These are phyloP conservation scores for Serrognathus titanus DNA, from an alignment of 2,888 invertebrate genomes.

Conservation along the genomic window DNA sequence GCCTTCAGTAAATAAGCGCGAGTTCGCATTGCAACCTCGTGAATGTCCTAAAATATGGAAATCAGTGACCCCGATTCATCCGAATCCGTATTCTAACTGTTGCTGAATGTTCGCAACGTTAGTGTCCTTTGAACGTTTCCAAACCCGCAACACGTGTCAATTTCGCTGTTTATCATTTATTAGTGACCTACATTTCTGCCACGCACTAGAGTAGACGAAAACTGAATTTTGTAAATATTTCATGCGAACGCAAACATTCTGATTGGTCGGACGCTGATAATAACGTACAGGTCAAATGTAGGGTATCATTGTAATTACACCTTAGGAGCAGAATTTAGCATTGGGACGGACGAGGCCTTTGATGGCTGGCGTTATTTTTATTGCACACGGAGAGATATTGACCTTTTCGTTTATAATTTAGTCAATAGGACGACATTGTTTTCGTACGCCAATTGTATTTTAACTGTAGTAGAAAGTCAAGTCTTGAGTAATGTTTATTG, in stretches of 20 bases:
- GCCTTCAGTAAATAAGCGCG: too few relatives aligned
- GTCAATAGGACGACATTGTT: too few relatives aligned
- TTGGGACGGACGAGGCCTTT: not conserved
- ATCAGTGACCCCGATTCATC: constrained; percentile 13
- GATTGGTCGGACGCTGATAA: not conserved
- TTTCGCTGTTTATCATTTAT: constrained; percentile 26
- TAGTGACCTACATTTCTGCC: constrained; percentile 24
- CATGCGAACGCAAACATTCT: constrained; percentile 3
- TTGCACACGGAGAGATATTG: too few relatives aligned
- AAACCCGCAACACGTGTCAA: constrained; percentile 26
- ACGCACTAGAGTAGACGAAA: constrained; percentile 21
- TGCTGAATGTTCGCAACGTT: constrained; percentile 26
- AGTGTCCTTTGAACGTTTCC: constrained; percentile 22
- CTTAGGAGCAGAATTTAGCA: not conserved
- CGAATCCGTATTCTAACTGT: constrained; percentile 5
- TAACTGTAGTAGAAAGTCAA: too few relatives aligned
- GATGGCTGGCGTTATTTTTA: too few relatives aligned
- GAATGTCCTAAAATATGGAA: constrained; percentile 13
- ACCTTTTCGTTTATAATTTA: too few relatives aligned
- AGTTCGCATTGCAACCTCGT: not conserved
- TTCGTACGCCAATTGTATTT: too few relatives aligned
- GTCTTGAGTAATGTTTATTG: too few relatives aligned
- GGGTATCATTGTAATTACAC: not conserved
- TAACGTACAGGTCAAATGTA: not conserved
- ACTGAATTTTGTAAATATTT: constrained; percentile 18